Conservation (phyloP, 1,140 invertebrate species). For the Oncopodura yosiiana region DNA sequence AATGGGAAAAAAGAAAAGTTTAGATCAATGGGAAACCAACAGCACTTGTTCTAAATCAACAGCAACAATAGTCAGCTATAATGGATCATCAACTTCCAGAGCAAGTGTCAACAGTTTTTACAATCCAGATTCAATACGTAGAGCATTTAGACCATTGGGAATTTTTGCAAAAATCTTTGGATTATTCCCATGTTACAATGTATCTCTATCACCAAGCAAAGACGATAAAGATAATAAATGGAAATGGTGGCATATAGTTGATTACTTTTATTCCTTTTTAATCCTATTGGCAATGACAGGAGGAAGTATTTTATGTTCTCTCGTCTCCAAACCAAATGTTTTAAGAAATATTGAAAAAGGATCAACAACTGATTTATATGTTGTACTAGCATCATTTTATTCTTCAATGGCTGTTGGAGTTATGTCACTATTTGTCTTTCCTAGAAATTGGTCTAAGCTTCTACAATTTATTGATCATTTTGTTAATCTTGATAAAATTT, state of each 20-base stretch:
- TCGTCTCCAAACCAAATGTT: neutral
- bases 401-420: slow-evolving; percentile 4
- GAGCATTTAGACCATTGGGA: slow-evolving; percentile 19
- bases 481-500: slow-evolving; percentile 22
- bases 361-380: slow-evolving; percentile 10
- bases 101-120: no score
- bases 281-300: slow-evolving; percentile 7
- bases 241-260: slow-evolving; percentile 9
- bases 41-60: no score
- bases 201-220: slow-evolving; percentile 10
- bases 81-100: no score
- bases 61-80: no score
- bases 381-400: slow-evolving; percentile 1
- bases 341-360: neutral
- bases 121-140: neutral
- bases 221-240: neutral
- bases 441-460: slow-evolving; percentile 1
- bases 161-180: slow-evolving; percentile 23
- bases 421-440: slow-evolving; percentile 24
- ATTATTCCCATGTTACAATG: slow-evolving; percentile 24
- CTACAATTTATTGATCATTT: slow-evolving; percentile 22
- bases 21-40: no score
- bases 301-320: slow-evolving; percentile 15
- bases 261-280: slow-evolving; percentile 19
- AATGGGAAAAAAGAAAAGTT: no score